Conservation (phyloP, 2,888 invertebrate species). For the Andrena praecox region DNA sequence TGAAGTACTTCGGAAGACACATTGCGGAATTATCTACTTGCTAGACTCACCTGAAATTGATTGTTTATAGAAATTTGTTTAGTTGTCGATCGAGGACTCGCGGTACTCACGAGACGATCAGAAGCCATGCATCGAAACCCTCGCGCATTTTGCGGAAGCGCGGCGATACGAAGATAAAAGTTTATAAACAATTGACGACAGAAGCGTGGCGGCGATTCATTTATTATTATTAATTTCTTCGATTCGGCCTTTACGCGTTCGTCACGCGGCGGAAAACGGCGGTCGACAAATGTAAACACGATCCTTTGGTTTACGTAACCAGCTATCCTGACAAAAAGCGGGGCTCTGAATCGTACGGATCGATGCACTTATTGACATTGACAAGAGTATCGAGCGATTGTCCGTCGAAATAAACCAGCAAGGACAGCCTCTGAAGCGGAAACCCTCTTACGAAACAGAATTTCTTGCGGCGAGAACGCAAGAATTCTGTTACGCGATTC, state of each 20-base stretch:
- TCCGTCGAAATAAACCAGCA: constrained; percentile 39
- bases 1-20: not conserved
- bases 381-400: constrained; percentile 11
- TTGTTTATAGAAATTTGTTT: no score
- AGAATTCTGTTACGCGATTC: constrained; percentile 45
- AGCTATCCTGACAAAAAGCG: not conserved
- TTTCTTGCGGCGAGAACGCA: constrained; percentile 41
- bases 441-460: constrained; percentile 55
- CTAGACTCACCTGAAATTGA: no score
- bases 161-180: no score
- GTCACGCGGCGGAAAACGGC: not conserved
- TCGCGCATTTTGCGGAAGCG: no score
- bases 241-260: no score
- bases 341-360: not conserved
- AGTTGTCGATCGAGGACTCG: no score
- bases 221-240: no score
- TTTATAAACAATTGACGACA: no score
- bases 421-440: constrained; percentile 51
- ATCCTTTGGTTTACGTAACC: not conserved
- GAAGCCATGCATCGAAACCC: no score
- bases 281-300: not conserved
- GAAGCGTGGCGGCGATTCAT: no score
- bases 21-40: no score
- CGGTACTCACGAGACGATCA: no score
- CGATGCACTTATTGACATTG: constrained; percentile 24